phyloP scores from a whole-genome alignment of 2,113 vertebrate genomes.

The Ameiurus melas region DNA sequence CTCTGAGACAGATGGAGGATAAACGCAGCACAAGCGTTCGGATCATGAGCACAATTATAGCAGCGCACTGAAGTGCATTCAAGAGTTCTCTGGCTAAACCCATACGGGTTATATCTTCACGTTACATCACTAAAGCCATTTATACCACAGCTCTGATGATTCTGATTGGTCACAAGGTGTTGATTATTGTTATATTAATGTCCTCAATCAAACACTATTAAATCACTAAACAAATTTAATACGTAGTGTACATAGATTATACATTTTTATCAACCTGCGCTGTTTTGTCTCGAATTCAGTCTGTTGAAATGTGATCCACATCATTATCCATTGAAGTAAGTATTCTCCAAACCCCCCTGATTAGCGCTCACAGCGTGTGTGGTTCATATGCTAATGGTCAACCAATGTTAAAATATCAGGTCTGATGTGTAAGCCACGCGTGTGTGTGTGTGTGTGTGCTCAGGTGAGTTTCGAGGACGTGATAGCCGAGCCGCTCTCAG shows the following conservation, averaged over 20 bases:
- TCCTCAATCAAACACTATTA: too few relatives aligned
- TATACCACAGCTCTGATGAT: not conserved
- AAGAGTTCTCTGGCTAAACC: not conserved
- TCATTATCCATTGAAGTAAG: constrained; percentile 13
- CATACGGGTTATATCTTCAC: too few relatives aligned
- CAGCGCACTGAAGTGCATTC: not conserved
- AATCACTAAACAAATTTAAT: too few relatives aligned
- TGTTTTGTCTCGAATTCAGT: constrained; percentile 6
- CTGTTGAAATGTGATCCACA: not conserved
- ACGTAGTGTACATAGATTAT: too few relatives aligned
- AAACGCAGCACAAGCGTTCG: constrained; percentile 20
- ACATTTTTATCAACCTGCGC: not conserved
- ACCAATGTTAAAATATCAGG: not conserved
- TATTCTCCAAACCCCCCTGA: constrained; percentile 1
- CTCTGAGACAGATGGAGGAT: constrained; percentile 21
- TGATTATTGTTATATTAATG: not conserved
- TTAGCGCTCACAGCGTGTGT: not conserved
- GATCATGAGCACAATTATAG: not conserved
- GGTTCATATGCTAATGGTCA: constrained; percentile 22
- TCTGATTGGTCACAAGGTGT: not conserved
- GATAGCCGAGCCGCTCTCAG: constrained; percentile 72
- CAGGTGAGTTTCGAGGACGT: constrained; percentile 78
- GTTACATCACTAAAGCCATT: not conserved
- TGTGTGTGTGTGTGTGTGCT: not conserved
- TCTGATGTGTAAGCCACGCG: constrained; percentile 4